Conservation (phyloP, 2,113 vertebrate genomes). For the Cranoglanis bouderius region DNA sequence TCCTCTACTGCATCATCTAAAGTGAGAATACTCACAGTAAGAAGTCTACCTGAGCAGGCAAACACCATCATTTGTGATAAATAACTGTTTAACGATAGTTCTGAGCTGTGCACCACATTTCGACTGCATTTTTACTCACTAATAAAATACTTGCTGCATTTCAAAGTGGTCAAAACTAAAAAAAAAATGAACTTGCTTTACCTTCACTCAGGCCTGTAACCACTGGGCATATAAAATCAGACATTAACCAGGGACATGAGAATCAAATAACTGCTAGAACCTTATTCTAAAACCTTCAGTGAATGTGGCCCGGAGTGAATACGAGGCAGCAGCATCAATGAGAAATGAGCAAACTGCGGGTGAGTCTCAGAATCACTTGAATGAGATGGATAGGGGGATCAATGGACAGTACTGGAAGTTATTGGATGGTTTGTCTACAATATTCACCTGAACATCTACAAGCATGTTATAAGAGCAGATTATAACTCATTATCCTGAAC, state of each 20-base stretch:
- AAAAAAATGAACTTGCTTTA: neutral
- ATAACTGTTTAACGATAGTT: neutral
- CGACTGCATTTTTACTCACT: neutral
- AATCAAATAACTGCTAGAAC: neutral
- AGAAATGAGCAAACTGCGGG: constrained; percentile 49
- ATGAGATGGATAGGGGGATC: constrained; percentile 29
- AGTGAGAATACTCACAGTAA: constrained; percentile 46
- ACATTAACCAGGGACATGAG: neutral
- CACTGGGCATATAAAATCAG: neutral
- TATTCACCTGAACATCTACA: neutral
- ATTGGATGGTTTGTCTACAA: neutral
- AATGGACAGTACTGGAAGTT: constrained; percentile 1
- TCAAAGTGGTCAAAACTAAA: neutral
- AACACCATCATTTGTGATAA: neutral
- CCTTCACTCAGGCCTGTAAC: neutral
- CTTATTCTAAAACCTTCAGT: constrained; percentile 4
- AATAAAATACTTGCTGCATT: neutral
- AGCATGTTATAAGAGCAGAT: neutral
- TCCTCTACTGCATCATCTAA: constrained; percentile 83
- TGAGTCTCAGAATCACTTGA: constrained; percentile 2
- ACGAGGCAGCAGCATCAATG: constrained; percentile 25
- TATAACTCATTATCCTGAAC: neutral
- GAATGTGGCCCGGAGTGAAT: constrained; percentile 13
- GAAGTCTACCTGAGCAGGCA: neutral
- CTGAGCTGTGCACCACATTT: neutral